Evolutionary conservation across 2,888 invertebrate species (phyloP), one percentile per base, ranked within the genome.

Genomic region (Ametastegia equiseti): DNA sequence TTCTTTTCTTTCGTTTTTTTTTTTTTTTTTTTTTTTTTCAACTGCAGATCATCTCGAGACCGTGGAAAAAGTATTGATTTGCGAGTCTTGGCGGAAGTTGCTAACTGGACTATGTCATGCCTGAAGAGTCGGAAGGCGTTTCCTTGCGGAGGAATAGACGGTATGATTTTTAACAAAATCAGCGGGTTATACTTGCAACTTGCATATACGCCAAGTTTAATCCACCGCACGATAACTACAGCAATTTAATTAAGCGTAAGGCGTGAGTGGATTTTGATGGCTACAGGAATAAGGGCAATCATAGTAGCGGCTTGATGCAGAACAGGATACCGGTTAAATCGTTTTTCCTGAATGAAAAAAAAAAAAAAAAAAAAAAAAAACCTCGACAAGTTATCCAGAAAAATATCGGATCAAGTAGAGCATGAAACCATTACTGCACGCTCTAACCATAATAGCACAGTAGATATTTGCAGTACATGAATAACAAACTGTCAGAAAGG

Each of bases 351-450:
- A 33, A 60, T 81, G 54, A 69, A 81, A 75, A 30, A 36, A 45
- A n/a, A n/a, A n/a, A n/a, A n/a, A n/a, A n/a, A n/a, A n/a, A n/a
- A n/a, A n/a, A n/a, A n/a, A n/a, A n/a, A n/a, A n/a, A n/a, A n/a
- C n/a, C 36, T 78, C 60, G 47, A 60, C 80, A 27, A 39, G 47
- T 50, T 50, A 69, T 75, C 30, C 39, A 42, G 36, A 75, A 80
- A 80, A 57, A 73, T 57, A 13, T n/a, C n/a, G 6, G 15, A 45
- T 45, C 77, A 81, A 81, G 77, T 81, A 81, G 81, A 81, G 81
- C 81, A 45, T 81, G 63, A 81, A 81, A 77, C 77, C 81, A 81
- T 63, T 81, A 81, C 73, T n/a, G 73, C 63, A 27, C 23, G 63
- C 77, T 39, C 33, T 63, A 60, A 73, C 33, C 73, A 60, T 54